Conservation (phyloP, 1,140 invertebrate species). For the Hypothenemus hampei region DNA sequence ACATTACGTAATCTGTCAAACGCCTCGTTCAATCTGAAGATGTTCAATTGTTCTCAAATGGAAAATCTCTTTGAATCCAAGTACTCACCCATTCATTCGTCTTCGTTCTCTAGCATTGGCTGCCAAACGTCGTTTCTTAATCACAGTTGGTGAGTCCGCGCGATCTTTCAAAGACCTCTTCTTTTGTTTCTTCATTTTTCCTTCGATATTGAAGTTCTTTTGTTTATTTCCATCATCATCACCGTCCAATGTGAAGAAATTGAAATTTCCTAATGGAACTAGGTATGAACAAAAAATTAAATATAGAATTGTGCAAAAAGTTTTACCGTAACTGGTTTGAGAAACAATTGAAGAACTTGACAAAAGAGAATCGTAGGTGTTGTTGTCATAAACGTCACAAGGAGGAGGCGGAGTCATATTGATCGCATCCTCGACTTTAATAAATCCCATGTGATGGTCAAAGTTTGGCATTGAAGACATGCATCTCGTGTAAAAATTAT, state of each 20-base stretch:
- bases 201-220: background rate
- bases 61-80: background rate
- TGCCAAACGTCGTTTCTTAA: slow-evolving; percentile 59
- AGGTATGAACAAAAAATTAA: background rate
- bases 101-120: slow-evolving; percentile 74
- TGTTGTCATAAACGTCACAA: slow-evolving; percentile 32
- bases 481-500: too few relatives aligned
- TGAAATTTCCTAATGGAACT: slow-evolving; percentile 23
- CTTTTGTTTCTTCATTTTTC: slow-evolving; percentile 21
- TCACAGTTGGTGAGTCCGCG: slow-evolving; percentile 54
- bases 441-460: slow-evolving; percentile 14
- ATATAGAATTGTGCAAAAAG: too few relatives aligned
- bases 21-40: slow-evolving; percentile 66
- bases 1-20: slow-evolving; percentile 73
- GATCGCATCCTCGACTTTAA: slow-evolving; percentile 19
- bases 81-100: slow-evolving; percentile 60
- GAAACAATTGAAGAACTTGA: slow-evolving; percentile 29
- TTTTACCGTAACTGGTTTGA: background rate
- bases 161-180: slow-evolving; percentile 30
- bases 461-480: too few relatives aligned
- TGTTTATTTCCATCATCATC: background rate
- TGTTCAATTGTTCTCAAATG: background rate
- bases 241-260: slow-evolving; percentile 20
- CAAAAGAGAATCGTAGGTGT: slow-evolving; percentile 34
- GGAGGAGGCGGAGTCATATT: slow-evolving; percentile 10